Evolutionary conservation across 2,797 vertebrate genomes (phyloP).

Genomic region (Aotus griseimembra): DNA sequence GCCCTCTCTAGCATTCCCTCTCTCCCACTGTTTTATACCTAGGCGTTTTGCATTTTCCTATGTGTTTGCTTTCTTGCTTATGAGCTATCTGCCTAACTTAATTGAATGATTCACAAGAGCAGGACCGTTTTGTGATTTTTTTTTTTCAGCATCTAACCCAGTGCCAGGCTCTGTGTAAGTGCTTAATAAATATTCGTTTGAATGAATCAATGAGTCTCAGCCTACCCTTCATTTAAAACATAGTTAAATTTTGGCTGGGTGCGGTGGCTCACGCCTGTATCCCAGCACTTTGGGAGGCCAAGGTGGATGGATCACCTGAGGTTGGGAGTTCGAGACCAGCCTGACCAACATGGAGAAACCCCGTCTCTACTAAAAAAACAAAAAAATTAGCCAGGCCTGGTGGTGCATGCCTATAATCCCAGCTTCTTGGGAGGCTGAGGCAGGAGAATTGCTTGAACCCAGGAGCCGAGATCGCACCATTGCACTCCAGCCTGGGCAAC

Average conservation of each 20-base stretch:
- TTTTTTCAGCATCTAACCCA: neutral
- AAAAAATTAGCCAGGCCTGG: too few species aligned
- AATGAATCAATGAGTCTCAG: neutral
- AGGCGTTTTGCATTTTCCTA: neutral
- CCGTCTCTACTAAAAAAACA: too few species aligned
- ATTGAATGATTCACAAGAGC: neutral
- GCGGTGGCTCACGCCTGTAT: too few species aligned
- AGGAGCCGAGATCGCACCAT: too few species aligned
- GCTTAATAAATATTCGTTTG: neutral
- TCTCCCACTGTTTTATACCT: neutral
- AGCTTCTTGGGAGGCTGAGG: too few species aligned
- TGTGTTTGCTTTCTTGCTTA: conserved; percentile 32
- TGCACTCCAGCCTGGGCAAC: too few species aligned
- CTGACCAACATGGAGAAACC: too few species aligned
- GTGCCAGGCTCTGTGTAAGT: neutral
- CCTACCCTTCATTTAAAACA: neutral
- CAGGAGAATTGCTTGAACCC: too few species aligned
- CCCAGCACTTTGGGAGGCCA: too few species aligned
- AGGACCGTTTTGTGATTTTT: neutral
- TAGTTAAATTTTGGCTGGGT: neutral
- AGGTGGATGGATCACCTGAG: too few species aligned
- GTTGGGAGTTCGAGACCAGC: too few species aligned
- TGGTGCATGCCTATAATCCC: too few species aligned
- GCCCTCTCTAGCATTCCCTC: neutral
- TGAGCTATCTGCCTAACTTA: neutral